Conservation (phyloP, 2,113 vertebrate species). For the Gymnogyps californianus region DNA sequence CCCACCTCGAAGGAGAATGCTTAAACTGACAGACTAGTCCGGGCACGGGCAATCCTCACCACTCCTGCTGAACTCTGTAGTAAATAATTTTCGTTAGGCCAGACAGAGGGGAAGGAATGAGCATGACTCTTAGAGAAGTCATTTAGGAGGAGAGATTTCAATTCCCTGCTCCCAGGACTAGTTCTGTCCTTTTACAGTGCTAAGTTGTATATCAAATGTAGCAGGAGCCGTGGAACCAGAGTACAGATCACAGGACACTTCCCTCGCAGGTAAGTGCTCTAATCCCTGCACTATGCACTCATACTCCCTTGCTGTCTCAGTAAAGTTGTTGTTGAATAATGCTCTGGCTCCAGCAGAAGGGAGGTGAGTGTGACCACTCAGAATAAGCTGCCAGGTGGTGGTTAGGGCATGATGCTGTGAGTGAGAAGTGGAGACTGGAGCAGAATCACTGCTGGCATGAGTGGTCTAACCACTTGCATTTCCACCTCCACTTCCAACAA, state of each 20-base stretch:
- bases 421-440: not conserved
- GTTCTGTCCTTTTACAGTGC: not conserved
- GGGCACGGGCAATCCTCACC: not conserved
- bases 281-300: not conserved
- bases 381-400: not conserved
- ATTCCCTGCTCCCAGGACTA: not conserved
- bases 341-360: not conserved
- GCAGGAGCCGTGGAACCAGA: not conserved
- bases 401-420: not conserved
- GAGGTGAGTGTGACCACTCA: not conserved
- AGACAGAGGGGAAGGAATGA: not conserved
- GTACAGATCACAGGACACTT: not conserved
- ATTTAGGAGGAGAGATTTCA: not conserved
- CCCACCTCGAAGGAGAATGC: not conserved
- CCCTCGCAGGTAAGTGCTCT: not conserved
- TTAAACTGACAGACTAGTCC: not conserved
- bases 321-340: not conserved
- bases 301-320: not conserved
- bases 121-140: not conserved
- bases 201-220: not conserved
- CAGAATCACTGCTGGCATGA: not conserved
- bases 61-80: not conserved
- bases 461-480: not conserved
- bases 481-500: not conserved
- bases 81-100: not conserved